Conservation (phyloP, 2,797 vertebrate genomes). For the Spinibarbus caldwelli region DNA sequence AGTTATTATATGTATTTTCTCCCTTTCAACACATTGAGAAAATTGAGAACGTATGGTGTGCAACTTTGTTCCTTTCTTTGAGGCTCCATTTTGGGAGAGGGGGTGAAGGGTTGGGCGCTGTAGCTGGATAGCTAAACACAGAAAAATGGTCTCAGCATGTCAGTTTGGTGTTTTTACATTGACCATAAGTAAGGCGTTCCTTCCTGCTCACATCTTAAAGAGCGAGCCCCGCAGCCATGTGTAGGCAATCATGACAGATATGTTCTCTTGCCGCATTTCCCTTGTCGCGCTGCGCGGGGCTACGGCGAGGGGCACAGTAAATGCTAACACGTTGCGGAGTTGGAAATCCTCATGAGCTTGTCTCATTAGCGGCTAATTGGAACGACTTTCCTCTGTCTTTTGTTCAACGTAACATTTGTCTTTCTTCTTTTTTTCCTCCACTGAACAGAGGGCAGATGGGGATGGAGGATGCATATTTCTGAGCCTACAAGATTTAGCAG, state of each 20-base stretch:
- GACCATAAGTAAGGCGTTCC: constrained; percentile 76
- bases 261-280: constrained; percentile 61
- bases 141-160: constrained; percentile 68
- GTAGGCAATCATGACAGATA: constrained; percentile 79
- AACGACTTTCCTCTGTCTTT: constrained; percentile 77
- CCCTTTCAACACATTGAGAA: constrained; percentile 68
- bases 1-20: constrained; percentile 78
- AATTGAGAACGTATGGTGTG: too few relatives aligned
- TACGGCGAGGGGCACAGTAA: constrained; percentile 71
- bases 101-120: constrained; percentile 38
- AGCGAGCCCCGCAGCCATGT: constrained; percentile 73
- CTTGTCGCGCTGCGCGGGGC: constrained; percentile 42
- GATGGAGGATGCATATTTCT: constrained; percentile 73
- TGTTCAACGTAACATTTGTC: constrained; percentile 78
- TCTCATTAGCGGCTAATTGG: constrained; percentile 90
- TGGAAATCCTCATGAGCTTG: constrained; percentile 83
- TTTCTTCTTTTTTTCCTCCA: constrained; percentile 63
- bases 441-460: constrained; percentile 58
- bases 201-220: constrained; percentile 71
- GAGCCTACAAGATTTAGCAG: constrained; percentile 71
- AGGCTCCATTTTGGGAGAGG: constrained; percentile 58
- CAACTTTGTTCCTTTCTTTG: constrained; percentile 66
- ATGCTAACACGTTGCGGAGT: constrained; percentile 81
- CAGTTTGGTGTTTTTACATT: constrained; percentile 75
- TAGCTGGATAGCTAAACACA: constrained; percentile 58